Conservation (phyloP, 2,888 invertebrate genomes). For the Drosophila setosimentum region DNA sequence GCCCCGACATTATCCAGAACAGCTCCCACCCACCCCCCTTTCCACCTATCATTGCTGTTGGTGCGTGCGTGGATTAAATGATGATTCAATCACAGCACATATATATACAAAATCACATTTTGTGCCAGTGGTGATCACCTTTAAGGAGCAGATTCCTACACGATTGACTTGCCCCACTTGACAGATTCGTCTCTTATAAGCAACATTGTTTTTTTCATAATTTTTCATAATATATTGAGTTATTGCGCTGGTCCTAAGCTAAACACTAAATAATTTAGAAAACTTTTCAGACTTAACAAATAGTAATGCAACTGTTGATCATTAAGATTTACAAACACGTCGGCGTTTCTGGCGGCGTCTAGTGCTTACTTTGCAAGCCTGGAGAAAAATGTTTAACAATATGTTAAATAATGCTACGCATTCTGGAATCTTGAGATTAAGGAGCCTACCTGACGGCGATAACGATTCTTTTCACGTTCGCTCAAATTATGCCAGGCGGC, state of each 20-base stretch:
- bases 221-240: no score
- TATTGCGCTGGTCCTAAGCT: no score
- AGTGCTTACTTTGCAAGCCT: neutral
- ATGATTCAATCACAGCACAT: constrained; percentile 54
- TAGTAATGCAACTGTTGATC: neutral
- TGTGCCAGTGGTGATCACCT: constrained; percentile 6
- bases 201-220: no score
- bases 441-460: neutral
- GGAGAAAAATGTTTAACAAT: neutral
- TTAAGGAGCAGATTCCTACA: neutral
- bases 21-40: neutral
- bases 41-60: neutral
- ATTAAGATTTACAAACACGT: neutral
- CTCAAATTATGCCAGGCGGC: neutral
- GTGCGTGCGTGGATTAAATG: constrained; percentile 20
- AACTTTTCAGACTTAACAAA: no score
- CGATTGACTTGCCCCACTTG: neutral
- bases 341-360: neutral
- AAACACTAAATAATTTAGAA: no score
- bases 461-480: neutral
- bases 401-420: neutral
- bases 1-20: constrained; percentile 45
- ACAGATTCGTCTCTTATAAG: neutral
- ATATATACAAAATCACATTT: constrained; percentile 11
- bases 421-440: neutral